These are phyloP conservation scores for Harpagifer antarcticus DNA, from an alignment of 2,797 vertebrate genomes.

Conservation along the genomic window DNA sequence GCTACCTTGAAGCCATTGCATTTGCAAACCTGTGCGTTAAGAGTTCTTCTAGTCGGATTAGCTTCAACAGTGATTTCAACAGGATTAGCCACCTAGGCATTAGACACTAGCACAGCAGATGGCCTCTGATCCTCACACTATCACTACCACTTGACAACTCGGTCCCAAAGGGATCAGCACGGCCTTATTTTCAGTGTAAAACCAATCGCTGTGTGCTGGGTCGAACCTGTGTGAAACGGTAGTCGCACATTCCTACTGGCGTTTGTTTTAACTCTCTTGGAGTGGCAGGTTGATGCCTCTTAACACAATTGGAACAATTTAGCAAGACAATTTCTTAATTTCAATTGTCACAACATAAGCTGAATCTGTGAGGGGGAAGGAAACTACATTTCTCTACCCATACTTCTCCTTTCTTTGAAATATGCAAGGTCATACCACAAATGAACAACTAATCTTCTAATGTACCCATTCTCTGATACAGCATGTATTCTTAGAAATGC, in stretches of 20 bases:
- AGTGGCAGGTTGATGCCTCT: background rate
- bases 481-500: background rate
- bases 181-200: constrained; percentile 14
- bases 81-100: constrained; percentile 51
- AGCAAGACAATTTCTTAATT: too few relatives aligned
- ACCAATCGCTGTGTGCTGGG: constrained; percentile 6
- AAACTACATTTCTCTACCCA: background rate
- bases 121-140: constrained; percentile 37
- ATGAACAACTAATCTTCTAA: too few relatives aligned
- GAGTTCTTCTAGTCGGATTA: constrained; percentile 50
- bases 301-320: background rate
- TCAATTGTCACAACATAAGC: background rate
- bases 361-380: background rate
- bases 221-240: background rate
- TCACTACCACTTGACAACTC: background rate
- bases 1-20: background rate
- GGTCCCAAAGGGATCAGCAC: constrained; percentile 12
- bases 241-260: background rate
- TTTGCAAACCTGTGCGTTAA: background rate
- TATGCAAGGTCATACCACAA: too few relatives aligned
- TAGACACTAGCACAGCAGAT: constrained; percentile 55
- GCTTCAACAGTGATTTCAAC: constrained; percentile 37
- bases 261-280: constrained; percentile 9
- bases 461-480: background rate
- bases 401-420: too few relatives aligned